Percentiles rank a stretch among this genome's conserved stretches.
Conservation (phyloP, 2,113 vertebrate species). For the Clarias gariepinus region DNA sequence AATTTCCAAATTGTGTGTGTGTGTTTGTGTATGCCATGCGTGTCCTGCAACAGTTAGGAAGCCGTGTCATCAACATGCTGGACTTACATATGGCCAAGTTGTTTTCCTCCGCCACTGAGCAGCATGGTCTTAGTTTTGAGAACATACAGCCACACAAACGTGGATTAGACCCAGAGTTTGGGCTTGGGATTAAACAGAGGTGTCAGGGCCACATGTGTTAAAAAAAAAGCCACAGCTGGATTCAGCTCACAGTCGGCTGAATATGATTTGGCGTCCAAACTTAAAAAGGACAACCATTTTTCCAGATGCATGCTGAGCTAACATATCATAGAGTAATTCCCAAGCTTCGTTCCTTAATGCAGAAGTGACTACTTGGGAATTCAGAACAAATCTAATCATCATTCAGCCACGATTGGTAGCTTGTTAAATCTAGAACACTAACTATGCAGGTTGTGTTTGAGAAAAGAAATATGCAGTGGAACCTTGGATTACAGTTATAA, state of each 20-base stretch:
- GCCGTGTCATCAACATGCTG: too few relatives aligned
- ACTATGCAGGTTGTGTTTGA: too few relatives aligned
- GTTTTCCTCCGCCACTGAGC: not conserved
- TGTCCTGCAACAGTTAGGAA: too few relatives aligned
- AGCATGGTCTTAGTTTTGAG: not conserved
- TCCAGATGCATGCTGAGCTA: not conserved
- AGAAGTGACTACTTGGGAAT: not conserved
- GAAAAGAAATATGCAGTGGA: not conserved
- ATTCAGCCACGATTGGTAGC: not conserved
- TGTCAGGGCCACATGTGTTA: conserved; percentile 8
- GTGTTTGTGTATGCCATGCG: not conserved
- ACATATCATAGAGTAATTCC: not conserved
- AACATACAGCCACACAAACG: not conserved
- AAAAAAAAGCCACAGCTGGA: not conserved
- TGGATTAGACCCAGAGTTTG: conserved; percentile 19
- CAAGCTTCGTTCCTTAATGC: not conserved
- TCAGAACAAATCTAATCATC: not conserved
- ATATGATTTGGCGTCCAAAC: not conserved
- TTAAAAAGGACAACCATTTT: conserved; percentile 3
- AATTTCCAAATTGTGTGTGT: not conserved
- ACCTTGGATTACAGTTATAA: too few relatives aligned
- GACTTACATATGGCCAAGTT: not conserved
- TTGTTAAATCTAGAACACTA: too few relatives aligned
- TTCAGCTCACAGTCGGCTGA: conserved; percentile 6
- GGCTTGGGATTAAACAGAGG: not conserved